Evolutionary conservation across 2,888 invertebrate genomes (phyloP), one percentile per base, ranked within the genome.

Genomic region (Esperia sulphurella): DNA sequence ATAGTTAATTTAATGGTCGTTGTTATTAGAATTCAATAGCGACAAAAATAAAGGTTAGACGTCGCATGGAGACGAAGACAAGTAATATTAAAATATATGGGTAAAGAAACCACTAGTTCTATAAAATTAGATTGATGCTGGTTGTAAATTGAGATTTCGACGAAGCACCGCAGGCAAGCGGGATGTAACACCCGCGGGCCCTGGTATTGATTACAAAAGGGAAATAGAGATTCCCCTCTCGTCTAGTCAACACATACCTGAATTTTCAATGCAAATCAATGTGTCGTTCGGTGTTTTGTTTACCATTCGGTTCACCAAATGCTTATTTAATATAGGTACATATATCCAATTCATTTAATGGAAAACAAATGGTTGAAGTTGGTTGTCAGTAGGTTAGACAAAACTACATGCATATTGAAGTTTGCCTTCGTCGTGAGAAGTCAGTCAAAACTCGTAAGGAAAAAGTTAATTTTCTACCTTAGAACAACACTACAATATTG

Each of bases 141-240:
- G 13, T 14, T 35, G 43, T 44, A 49, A 51, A 52, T 44, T 41
- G 50, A 45, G 50, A 38, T 53, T 54, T 52, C 41, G 48, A 54
- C 52, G 35, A n/a, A 57, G 46, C 54, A 54, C 50, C 47, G 48
- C 49, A 43, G n/a, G n/a, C 35, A 35, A 35, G n/a, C 35, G n/a
- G 48, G 48, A 48, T 50, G 61, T 48, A 55, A 57, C 52, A 58
- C 58, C 58, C 55, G 55, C 53, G 59, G 59, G 54, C 55, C 60
- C 50, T 51, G 48, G 56, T 71, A 75, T 70, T 68, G 75, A 74
- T 74, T 71, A 67, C 65, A 71, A 74, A 71, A 74, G 69, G 68
- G 64, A 66, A 75, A 67, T 57, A 56, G 52, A 61, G 62, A 59
- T 59, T 58, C 62, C 64, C 64, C 66, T 61, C 59, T 61, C 59